Percentiles rank a stretch among this genome's conserved stretches.
These are phyloP conservation scores for Acanthurus leucopareius DNA, from an alignment of 2,797 vertebrate species.

Conservation along the genomic window DNA sequence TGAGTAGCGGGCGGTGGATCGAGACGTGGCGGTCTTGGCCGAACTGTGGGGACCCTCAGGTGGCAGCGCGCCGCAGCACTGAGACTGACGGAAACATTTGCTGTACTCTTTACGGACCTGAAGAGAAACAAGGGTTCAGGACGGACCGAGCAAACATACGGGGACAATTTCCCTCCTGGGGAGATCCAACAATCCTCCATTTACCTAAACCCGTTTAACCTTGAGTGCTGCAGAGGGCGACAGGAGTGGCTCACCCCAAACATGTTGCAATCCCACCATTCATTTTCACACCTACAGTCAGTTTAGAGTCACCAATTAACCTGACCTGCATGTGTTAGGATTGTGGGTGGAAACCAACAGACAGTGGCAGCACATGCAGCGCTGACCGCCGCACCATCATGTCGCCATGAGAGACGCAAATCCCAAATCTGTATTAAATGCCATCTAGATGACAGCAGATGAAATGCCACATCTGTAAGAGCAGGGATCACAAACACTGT, in stretches of 20 bases:
- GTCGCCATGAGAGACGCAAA: conserved; percentile 40
- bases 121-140: conserved; percentile 55
- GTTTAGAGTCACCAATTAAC: not conserved
- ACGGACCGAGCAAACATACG: conserved; percentile 14
- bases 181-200: conserved; percentile 28
- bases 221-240: not conserved
- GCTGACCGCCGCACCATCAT: not conserved
- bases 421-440: conserved; percentile 74
- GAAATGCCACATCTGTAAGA: conserved; percentile 67
- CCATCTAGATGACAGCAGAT: conserved; percentile 63
- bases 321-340: conserved; percentile 4
- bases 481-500: conserved; percentile 34
- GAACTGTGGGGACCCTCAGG: conserved; percentile 96
- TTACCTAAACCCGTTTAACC: not conserved
- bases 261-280: not conserved
- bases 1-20: conserved; percentile 97
- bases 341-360: not conserved
- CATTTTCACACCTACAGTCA: not conserved
- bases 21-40: conserved; percentile 94
- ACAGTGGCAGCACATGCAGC: not conserved
- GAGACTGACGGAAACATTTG: conserved; percentile 97
- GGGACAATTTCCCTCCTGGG: conserved; percentile 1
- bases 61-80: conserved; percentile 94
- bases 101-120: conserved; percentile 98
- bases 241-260: not conserved